phyloP scores from a whole-genome alignment of 2,113 vertebrate genomes.

The Phycodurus eques region DNA sequence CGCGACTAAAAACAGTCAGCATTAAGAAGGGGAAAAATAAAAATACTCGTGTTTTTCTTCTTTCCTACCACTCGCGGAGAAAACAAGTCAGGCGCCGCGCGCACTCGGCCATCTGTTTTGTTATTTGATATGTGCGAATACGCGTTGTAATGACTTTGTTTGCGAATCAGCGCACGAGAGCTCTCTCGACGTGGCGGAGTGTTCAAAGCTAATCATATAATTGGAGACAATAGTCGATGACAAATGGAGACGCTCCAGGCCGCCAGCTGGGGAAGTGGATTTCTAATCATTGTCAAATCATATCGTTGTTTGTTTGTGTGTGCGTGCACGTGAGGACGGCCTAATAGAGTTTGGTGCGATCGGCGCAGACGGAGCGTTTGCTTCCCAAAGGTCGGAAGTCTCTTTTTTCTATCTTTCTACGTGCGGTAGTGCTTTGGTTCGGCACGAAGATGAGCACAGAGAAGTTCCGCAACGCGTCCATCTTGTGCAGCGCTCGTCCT shows the following conservation, averaged over 20 bases:
- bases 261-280: conserved; percentile 99
- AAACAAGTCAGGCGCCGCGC: conserved; percentile 92
- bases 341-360: conserved; percentile 93
- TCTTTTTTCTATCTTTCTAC: conserved; percentile 30
- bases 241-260: conserved; percentile 99
- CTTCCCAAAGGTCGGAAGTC: conserved; percentile 53
- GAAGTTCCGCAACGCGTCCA: no score
- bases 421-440: neutral
- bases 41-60: conserved; percentile 81
- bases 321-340: conserved; percentile 92
- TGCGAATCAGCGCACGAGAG: conserved; percentile 99
- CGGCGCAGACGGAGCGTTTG: conserved; percentile 72
- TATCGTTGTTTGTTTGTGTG: conserved; percentile 82
- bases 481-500: no score
- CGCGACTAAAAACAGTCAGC: conserved; percentile 92
- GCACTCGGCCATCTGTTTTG: conserved; percentile 99
- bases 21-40: conserved; percentile 82
- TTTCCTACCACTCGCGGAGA: conserved; percentile 91
- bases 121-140: conserved; percentile 99
- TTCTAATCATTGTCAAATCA: conserved; percentile 99
- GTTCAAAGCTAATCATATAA: conserved; percentile 99
- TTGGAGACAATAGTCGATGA: conserved; percentile 99
- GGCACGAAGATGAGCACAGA: neutral
- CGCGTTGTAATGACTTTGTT: conserved; percentile 99
- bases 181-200: conserved; percentile 98